A percentile compares a stretch with the other conserved stretches of the same genome.
Evolutionary conservation across 2,797 vertebrate species (phyloP).

Genomic region (Eulemur albifrons): DNA sequence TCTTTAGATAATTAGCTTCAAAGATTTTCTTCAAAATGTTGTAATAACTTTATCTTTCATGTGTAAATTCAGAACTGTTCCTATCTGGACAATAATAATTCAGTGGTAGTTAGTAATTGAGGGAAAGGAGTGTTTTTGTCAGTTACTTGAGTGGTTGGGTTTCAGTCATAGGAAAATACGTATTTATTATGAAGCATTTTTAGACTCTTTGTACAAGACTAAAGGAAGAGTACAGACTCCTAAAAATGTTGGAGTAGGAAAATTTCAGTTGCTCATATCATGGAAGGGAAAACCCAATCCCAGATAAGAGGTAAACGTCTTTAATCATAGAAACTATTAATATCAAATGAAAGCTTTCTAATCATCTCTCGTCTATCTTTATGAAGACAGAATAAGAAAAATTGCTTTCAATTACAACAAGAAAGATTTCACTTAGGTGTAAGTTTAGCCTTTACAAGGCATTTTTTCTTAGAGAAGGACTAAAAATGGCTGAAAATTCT

Average conservation of each 20-base stretch:
- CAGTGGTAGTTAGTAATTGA: conserved; percentile 5
- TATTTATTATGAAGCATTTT: conserved; percentile 14
- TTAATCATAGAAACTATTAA: neutral
- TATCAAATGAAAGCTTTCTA: neutral
- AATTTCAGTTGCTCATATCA: neutral
- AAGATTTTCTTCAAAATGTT: conserved; percentile 81
- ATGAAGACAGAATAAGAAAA: conserved; percentile 1
- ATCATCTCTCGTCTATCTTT: neutral
- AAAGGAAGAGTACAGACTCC: neutral
- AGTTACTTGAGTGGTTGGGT: neutral
- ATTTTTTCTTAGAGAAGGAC: neutral
- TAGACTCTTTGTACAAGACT: neutral
- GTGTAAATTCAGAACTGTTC: conserved; percentile 74
- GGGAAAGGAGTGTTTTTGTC: neutral
- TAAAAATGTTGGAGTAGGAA: neutral
- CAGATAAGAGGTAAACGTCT: neutral
- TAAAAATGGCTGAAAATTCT: neutral
- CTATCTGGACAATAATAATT: conserved; percentile 71
- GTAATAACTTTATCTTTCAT: conserved; percentile 83
- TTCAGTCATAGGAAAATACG: neutral
- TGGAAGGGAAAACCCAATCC: neutral
- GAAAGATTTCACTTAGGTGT: neutral
- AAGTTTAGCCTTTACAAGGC: neutral
- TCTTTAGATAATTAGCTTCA: conserved; percentile 89
- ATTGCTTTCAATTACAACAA: neutral